Evolutionary conservation across 1,140 invertebrate species (phyloP), one percentile per base, ranked within the genome.

Genomic region (Philotrypesis tridentata): DNA sequence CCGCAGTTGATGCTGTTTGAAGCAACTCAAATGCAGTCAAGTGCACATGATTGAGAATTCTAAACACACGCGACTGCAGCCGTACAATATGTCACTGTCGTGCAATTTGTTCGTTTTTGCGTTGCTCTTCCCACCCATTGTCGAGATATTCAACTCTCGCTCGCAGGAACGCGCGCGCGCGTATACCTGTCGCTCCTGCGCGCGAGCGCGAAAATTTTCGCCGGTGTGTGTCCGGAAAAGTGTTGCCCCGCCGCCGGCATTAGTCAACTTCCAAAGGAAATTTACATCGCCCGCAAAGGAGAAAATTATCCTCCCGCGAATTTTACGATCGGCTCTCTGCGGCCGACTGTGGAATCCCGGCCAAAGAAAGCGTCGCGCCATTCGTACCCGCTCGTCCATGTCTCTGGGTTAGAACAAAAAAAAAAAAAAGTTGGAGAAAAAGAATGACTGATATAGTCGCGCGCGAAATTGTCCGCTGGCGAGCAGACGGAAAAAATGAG

Each of bases 31-130:
- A 48, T 25, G 37, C 70, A 72, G 25, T 23, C 37, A 31, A 75
- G 31, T 27, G 21, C 12, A 63, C 21, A 63, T 37, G 72, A 61
- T 75, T 63, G 29, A 61, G 43, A 75, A 75, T 75, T 75, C 55
- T 61, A 63, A 63, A 75, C 73, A 37, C 73, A 75, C 55, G 48
- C 55, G 48, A 21, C 21, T 48, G 43, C 43, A 12, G 29, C 21
- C 43, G 27, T 33, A 61, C 60, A 75, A 75, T 75, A 37, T 37
- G 60, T 75, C 55, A 75, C 73, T 75, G 55, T 75, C 73, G 17
- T 6, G 43, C 55, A 37, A 75, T 75, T 75, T 63, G 48, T 37
- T 75, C 29, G 55, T 75, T 75, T 75, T 37, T 63, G 6, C 21
- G 8, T 27, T n/a, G 37, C 60, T 27, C 37, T 25, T 23, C 14